phyloP scores from a whole-genome alignment of 37 sponge, comb jelly and placozoan genomes.

The Axinella damicornis region DNA sequence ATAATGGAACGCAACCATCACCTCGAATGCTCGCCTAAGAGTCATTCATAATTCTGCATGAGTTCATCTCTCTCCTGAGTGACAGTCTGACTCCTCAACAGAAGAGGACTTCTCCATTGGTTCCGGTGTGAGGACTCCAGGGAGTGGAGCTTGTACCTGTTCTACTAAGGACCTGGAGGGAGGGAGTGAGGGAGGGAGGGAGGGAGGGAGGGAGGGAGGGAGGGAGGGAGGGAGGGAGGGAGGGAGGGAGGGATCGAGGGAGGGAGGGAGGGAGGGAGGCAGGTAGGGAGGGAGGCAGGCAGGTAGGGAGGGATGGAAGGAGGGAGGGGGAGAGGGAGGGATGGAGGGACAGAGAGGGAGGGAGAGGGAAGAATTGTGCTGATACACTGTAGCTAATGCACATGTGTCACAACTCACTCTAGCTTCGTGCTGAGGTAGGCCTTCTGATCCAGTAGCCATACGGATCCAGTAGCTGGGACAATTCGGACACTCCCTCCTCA shows the following conservation, averaged over 20 bases:
- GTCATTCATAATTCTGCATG: constrained; percentile 39
- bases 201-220: constrained; percentile 1
- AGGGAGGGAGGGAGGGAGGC: constrained; percentile 16
- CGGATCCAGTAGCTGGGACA: constrained; percentile 78
- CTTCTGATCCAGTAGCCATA: constrained; percentile 99
- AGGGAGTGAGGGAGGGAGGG: background rate
- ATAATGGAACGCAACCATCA: no score
- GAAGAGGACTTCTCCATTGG: constrained; percentile 38
- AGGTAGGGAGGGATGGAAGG: no score
- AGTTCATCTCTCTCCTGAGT: constrained; percentile 64
- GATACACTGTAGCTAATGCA: background rate
- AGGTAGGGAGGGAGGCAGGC: background rate
- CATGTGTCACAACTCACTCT: no score
- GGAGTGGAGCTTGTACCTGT: background rate
- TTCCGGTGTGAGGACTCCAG: constrained; percentile 13
- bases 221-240: no score
- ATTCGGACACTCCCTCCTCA: constrained; percentile 18
- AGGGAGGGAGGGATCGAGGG: background rate
- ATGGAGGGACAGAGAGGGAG: background rate
- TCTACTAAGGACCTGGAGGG: constrained; percentile 22
- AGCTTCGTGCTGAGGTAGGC: constrained; percentile 94
- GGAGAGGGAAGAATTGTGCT: background rate
- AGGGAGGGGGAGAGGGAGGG: no score
- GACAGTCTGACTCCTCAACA: constrained; percentile 26
- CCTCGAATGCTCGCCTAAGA: constrained; percentile 63